phyloP scores from a whole-genome alignment of 2,888 invertebrate genomes.

The Colletes collaris region DNA sequence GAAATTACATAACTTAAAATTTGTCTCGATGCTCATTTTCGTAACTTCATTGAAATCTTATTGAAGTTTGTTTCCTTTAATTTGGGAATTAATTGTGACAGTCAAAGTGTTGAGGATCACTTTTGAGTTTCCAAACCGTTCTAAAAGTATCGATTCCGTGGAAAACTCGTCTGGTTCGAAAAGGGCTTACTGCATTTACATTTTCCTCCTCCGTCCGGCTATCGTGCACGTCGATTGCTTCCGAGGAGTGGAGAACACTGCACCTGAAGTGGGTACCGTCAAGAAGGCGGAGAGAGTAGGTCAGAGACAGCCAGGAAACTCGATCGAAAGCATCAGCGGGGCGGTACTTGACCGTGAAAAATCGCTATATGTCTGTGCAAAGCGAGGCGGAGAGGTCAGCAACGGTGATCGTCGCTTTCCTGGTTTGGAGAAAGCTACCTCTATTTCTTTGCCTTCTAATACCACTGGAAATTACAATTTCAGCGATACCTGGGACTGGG shows the following conservation, averaged over 20 bases:
- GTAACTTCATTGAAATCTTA: no score
- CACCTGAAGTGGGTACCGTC: slow-evolving; percentile 56
- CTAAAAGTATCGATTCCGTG: no score
- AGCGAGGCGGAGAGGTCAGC: slow-evolving; percentile 29
- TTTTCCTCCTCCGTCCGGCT: slow-evolving; percentile 1
- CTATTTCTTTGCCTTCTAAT: slow-evolving; percentile 26
- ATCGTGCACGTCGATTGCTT: slow-evolving; percentile 32
- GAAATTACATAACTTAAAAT: no score
- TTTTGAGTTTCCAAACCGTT: no score
- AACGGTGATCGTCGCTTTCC: slow-evolving; percentile 52
- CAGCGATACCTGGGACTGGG: background rate
- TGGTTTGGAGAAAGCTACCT: slow-evolving; percentile 56
- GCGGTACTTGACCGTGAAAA: slow-evolving; percentile 82
- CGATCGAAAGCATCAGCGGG: slow-evolving; percentile 77
- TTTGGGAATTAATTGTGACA: no score
- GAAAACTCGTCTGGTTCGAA: background rate
- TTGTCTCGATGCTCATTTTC: no score
- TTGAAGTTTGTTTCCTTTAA: no score
- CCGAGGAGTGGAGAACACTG: slow-evolving; percentile 54
- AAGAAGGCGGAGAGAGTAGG: slow-evolving; percentile 71
- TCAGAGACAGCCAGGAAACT: slow-evolving; percentile 78
- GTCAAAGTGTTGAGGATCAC: no score
- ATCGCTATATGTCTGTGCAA: slow-evolving; percentile 51
- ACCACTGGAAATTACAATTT: background rate
- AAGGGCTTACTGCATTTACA: slow-evolving; percentile 22